Percentiles rank a stretch among this genome's conserved stretches.
These are phyloP conservation scores for Mustela nigripes DNA, from an alignment of 2,113 vertebrate genomes.

Conservation along the genomic window DNA sequence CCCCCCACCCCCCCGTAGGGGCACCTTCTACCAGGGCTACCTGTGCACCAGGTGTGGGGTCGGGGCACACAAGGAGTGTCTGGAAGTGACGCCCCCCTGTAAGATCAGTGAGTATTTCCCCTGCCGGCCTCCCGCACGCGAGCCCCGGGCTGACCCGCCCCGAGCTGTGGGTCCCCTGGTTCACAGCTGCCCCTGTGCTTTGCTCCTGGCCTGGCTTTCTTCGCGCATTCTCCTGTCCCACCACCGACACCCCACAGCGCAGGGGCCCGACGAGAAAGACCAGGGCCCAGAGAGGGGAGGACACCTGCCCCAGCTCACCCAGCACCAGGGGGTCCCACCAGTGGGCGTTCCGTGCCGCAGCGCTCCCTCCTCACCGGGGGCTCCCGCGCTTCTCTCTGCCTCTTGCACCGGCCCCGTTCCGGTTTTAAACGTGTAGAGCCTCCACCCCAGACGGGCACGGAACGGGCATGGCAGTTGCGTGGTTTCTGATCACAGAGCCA, in stretches of 20 bases:
- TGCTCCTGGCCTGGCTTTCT: accelerated
- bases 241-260: accelerated
- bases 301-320: too few species aligned
- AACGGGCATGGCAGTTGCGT: accelerated
- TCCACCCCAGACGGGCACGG: accelerated
- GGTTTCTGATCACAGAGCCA: not conserved
- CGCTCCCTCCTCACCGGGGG: accelerated
- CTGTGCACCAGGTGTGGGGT: conserved; percentile 95
- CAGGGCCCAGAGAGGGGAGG: not conserved
- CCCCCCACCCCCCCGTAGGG: conserved; percentile 85
- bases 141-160: not conserved
- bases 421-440: not conserved
- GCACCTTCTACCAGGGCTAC: conserved; percentile 99
- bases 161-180: accelerated
- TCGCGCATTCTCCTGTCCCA: accelerated
- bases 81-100: conserved; percentile 97
- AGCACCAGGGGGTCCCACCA: not conserved
- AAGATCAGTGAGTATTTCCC: conserved; percentile 93
- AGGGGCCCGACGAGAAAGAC: not conserved
- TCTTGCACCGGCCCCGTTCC: accelerated
- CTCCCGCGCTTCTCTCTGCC: accelerated
- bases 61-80: conserved; percentile 97
- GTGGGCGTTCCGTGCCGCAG: accelerated
- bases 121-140: accelerated
- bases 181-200: accelerated